Percentiles rank a stretch among this genome's conserved stretches.
These are phyloP conservation scores for Rhamnusium bicolor DNA, from an alignment of 2,888 invertebrate species.

Conservation along the genomic window DNA sequence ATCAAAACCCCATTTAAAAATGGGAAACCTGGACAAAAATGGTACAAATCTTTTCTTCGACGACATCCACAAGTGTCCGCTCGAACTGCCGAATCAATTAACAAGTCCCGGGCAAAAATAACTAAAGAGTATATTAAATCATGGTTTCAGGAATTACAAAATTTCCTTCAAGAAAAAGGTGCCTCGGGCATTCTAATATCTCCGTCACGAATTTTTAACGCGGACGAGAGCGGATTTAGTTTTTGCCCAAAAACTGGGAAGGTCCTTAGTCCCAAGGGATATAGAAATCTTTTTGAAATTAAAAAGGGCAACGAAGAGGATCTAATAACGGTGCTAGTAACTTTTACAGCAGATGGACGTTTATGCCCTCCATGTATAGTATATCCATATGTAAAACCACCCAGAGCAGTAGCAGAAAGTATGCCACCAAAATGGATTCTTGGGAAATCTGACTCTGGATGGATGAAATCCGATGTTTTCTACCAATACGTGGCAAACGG, in stretches of 20 bases:
- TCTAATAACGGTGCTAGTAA: conserved; percentile 35
- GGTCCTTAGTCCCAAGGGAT: conserved; percentile 41
- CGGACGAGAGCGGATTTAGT: conserved; percentile 9
- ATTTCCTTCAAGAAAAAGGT: no score
- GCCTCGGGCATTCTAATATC: no score
- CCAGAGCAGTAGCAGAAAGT: conserved; percentile 39
- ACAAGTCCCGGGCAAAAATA: no score
- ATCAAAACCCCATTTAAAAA: no score
- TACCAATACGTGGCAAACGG: conserved; percentile 48
- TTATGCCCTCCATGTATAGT: conserved; percentile 5
- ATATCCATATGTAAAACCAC: conserved; percentile 43
- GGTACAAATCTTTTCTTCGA: no score
- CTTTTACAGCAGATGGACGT: conserved; percentile 37
- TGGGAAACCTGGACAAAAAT: no score
- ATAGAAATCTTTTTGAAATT: conserved; percentile 36
- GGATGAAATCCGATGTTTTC: conserved; percentile 52
- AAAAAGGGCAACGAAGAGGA: conserved; percentile 44
- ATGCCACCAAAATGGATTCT: conserved; percentile 36
- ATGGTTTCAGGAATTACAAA: no score
- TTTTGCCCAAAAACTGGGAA: conserved; percentile 52
- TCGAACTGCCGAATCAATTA: no score
- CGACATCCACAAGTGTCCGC: no score
- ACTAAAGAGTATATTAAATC: no score
- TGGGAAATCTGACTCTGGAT: conserved; percentile 43
- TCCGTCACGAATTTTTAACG: no score